These are phyloP conservation scores for Cephalopachus bancanus DNA, from an alignment of 2,797 vertebrate genomes.

Conservation along the genomic window DNA sequence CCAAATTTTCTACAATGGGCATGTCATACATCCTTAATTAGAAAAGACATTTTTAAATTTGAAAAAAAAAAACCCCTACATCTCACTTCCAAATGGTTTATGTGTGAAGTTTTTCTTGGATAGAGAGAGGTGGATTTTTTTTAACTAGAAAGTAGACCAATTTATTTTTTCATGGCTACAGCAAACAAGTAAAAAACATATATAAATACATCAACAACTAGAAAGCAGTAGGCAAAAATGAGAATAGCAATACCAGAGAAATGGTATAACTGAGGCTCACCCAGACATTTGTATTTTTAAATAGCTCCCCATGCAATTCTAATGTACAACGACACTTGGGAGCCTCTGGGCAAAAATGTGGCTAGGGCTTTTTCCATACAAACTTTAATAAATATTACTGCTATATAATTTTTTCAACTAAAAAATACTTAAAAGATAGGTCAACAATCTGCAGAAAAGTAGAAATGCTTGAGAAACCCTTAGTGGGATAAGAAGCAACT, in stretches of 20 bases:
- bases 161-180: slow-evolving; percentile 32
- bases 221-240: neutral
- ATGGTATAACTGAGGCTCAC: neutral
- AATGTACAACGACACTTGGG: neutral
- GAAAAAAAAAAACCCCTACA: slow-evolving; percentile 47
- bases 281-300: neutral
- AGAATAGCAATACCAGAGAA: neutral
- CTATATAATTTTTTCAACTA: slow-evolving; percentile 20
- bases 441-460: neutral
- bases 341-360: neutral
- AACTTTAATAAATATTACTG: slow-evolving; percentile 39
- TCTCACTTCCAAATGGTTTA: slow-evolving; percentile 73
- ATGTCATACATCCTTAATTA: slow-evolving; percentile 72
- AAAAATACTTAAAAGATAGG: slow-evolving; percentile 42
- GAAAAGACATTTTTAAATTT: slow-evolving; percentile 74
- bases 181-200: neutral
- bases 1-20: slow-evolving; percentile 66
- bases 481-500: neutral
- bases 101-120: slow-evolving; percentile 72
- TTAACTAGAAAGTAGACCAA: slow-evolving; percentile 33
- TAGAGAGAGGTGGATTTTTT: slow-evolving; percentile 42
- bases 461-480: slow-evolving; percentile 22
- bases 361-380: neutral
- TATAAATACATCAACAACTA: neutral
- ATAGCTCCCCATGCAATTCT: neutral